Base-by-base conservation (phyloP, 2,797 vertebrate genomes). In the Sebastes ruberrimus region DNA sequence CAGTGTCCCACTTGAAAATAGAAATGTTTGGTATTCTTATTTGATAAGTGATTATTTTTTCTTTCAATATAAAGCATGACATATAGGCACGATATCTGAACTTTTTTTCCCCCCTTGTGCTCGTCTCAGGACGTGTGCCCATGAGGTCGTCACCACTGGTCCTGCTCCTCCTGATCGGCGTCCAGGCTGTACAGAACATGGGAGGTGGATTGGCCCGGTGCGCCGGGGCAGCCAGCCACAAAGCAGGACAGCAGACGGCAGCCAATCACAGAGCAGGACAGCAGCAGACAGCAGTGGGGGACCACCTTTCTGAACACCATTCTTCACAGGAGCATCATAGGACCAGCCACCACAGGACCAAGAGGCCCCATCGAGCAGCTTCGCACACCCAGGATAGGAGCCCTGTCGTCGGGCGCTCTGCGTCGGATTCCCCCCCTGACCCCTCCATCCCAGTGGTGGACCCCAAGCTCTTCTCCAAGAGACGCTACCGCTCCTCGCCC, bases 81-180 rank as follows among this genome's bases (percentile, higher is more conserved):
- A 53, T n/a, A 20, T 3, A 42, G 14, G 16, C 18, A 3, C 16
- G 1, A 14, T 27, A 10, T 55, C 10, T 76, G 7, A 76, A 42
- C 23, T 63, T 56, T 35, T 22, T 4, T 62, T 14, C 7, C 10
- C 25, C 3, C 7, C 7, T 14, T 70, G 2, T 84, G 5, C 53
- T 72, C 46, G 23, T 6, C 53, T 28, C 84, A 96, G 96, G 95
- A 96, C 94, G 91, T 95, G 94, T 98, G 98, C 96, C 97, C 98
- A 97, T 98, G 98, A 97, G 97, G 97, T 98, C 97, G 96, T 98
- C 97, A 96, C 96, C 96, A 97, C 97, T 99, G 97, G 96, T 96
- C 95, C 96, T 97, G 96, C 97, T 97, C 94, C 96, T 97, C 97
- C 88, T 99, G 97, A 98, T 99, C 92, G 96, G 97, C 95, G 95